Conservation (phyloP, 2,797 vertebrate species). For the Cygnus olor region DNA sequence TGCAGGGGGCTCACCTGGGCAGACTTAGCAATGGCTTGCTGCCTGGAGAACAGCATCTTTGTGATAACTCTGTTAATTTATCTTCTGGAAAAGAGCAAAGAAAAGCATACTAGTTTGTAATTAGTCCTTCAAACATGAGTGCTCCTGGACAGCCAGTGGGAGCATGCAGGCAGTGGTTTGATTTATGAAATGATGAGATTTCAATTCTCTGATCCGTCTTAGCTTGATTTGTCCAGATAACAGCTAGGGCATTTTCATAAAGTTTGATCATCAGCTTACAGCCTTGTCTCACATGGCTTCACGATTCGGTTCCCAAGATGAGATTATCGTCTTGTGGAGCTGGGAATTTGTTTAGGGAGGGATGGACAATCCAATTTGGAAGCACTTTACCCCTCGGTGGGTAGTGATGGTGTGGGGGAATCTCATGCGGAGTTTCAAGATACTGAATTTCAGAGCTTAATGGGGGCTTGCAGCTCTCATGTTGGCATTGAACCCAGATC, state of each 20-base stretch:
- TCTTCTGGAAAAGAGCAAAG: not conserved
- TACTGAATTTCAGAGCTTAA: not conserved
- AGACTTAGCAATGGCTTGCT: not conserved
- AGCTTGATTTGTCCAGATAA: not conserved
- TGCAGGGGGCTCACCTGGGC: not conserved
- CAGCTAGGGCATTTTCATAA: not conserved
- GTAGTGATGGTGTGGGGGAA: rapidly evolving
- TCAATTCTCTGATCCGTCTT: not conserved
- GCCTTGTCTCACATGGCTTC: not conserved
- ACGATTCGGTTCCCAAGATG: not conserved
- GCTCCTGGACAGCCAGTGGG: not conserved
- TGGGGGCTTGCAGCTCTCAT: not conserved
- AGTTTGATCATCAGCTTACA: not conserved
- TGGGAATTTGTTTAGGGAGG: not conserved
- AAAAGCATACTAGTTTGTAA: not conserved
- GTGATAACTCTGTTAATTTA: not conserved
- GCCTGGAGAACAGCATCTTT: not conserved
- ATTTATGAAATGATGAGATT: not conserved
- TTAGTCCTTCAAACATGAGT: not conserved
- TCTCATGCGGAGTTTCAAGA: not conserved
- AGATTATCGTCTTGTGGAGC: not conserved
- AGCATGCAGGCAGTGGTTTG: not conserved
- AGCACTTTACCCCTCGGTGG: not conserved
- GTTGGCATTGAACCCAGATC: not conserved
- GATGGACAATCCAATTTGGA: not conserved